Evolutionary conservation across 2,888 invertebrate genomes (phyloP), one percentile per base, ranked within the genome.

Genomic region (Metalampra italica): DNA sequence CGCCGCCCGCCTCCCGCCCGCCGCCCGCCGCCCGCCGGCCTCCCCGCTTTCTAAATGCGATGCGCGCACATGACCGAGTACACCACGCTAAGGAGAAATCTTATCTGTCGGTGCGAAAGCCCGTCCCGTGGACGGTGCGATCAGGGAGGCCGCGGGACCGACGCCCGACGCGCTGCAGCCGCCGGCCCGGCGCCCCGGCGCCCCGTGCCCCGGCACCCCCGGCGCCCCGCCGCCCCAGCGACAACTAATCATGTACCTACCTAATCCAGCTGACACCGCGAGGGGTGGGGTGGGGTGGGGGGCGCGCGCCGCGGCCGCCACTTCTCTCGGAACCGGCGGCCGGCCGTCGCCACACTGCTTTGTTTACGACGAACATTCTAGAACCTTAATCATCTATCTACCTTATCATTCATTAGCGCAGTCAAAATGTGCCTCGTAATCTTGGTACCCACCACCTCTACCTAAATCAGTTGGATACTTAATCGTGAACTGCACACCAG

Each of bases 331-430:
- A 43, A 41, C 34, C 45, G 47, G 37, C 62, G 62, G 59, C 54
- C 47, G 52, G 45, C 49, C 34, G 43, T 46, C 52, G 50, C 50
- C 52, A 52, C 54, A 22, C 56, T 15, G 45, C 56, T 70, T 76
- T 75, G 75, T 75, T 78, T 74, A 71, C 57, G n/a, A 37, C 37
- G 37, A 12, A 37, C 2, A 37, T 37, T 37, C 34, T 34, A 9
- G 34, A 34, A 34, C 2, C 11, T 2, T 5, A 22, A 22, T 22
- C 22, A 22, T 22, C 22, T 22, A 22, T 22, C 22, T 3, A 5
- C 22, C 3, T 22, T 22, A 32, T 32, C 3, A 32, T 32, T 32
- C 32, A 32, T 32, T 32, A 32, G 8, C 1, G 2, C 22, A 22
- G 5, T 22, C 22, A n/a, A n/a, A n/a, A n/a, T n/a, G n/a, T n/a